Conservation (phyloP, 2,113 vertebrate species). For the Daphoenositta chrysoptera region DNA sequence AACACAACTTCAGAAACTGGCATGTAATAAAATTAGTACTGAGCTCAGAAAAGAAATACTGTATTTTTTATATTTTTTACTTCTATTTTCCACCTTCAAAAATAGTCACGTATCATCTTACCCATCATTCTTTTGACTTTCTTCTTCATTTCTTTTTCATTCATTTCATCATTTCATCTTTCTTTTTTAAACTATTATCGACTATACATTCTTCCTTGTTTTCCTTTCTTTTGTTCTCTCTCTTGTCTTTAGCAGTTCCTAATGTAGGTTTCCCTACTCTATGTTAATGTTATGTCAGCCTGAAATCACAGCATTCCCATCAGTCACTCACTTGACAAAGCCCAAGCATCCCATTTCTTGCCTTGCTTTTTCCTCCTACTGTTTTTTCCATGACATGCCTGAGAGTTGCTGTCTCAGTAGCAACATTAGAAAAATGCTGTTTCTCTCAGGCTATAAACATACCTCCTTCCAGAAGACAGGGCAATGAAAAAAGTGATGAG, state of each 20-base stretch:
- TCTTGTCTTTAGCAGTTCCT: neutral
- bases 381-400: neutral
- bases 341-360: neutral
- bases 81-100: neutral
- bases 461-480: neutral
- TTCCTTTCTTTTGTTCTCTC: neutral
- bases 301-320: neutral
- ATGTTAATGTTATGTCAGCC: neutral
- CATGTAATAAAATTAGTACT: neutral
- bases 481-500: neutral
- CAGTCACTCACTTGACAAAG: neutral
- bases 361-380: neutral
- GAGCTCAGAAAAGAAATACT: neutral
- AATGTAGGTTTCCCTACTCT: neutral
- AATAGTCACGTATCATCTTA: neutral
- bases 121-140: neutral
- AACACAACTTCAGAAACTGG: neutral
- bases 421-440: neutral
- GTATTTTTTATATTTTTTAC: neutral
- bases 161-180: too few relatives aligned
- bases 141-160: neutral
- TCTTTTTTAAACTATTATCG: neutral
- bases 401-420: neutral
- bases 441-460: neutral
- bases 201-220: neutral